These are phyloP conservation scores for Siniperca undulata DNA, from an alignment of 2,797 vertebrate species.

Conservation along the genomic window DNA sequence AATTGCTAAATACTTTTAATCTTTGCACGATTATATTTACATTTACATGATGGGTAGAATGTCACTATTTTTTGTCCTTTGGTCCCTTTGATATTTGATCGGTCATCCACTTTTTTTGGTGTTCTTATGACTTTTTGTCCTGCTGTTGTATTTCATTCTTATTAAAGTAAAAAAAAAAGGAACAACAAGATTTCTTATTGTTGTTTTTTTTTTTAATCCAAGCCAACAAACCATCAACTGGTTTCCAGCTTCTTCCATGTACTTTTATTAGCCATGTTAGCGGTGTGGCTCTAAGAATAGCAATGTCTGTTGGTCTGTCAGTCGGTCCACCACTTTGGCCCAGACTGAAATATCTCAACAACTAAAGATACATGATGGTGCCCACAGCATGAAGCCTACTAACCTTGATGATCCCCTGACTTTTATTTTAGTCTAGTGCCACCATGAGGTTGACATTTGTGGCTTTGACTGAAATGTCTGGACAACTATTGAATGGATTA, in stretches of 20 bases:
- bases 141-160: slow-evolving; percentile 89
- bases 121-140: slow-evolving; percentile 86
- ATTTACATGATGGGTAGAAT: slow-evolving; percentile 76
- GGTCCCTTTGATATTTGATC: slow-evolving; percentile 83
- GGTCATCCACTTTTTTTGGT: slow-evolving; percentile 79
- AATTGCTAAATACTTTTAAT: slow-evolving; percentile 63
- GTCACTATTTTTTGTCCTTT: slow-evolving; percentile 65
- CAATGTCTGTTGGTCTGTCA: neutral
- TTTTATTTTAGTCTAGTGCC: neutral
- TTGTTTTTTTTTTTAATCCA: slow-evolving; percentile 10
- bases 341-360: neutral
- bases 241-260: neutral
- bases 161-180: slow-evolving; percentile 81
- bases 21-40: slow-evolving; percentile 77
- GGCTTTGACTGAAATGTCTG: neutral
- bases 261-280: neutral
- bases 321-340: neutral
- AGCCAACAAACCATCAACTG: neutral
- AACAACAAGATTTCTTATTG: slow-evolving; percentile 23
- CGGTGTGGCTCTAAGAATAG: no score
- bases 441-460: neutral
- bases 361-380: neutral
- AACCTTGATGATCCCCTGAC: no score
- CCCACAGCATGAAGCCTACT: neutral
- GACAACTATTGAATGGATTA: neutral